Percentiles rank a stretch among this genome's conserved stretches.
phyloP scores from a whole-genome alignment of 2,113 vertebrate species.

The Pipra filicauda region DNA sequence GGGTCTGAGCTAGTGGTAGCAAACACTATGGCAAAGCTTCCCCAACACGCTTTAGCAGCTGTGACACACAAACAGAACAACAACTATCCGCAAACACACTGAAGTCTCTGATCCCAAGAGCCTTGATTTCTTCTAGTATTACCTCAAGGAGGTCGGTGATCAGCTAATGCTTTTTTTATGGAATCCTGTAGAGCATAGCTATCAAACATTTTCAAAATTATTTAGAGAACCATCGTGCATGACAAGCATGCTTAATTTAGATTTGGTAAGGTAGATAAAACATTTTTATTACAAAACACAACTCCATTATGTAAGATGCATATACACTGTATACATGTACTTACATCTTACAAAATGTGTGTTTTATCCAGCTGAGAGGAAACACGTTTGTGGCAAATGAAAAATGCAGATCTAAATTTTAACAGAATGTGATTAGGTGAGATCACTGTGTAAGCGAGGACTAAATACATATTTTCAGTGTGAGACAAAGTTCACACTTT shows the following conservation, averaged over 20 bases:
- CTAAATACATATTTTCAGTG: not conserved
- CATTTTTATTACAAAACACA: not conserved
- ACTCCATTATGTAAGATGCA: not conserved
- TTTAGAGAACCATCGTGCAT: not conserved
- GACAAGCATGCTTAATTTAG: not conserved
- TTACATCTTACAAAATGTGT: not conserved
- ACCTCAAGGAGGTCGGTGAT: not conserved
- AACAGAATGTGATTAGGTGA: not conserved
- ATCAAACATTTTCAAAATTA: not conserved
- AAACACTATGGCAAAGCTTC: not conserved
- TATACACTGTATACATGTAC: not conserved
- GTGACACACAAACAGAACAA: not conserved
- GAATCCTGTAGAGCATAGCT: not conserved
- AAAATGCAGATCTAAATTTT: not conserved
- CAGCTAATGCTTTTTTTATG: not conserved
- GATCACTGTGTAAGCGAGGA: not conserved
- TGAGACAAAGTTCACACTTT: not conserved
- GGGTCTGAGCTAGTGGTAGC: not conserved
- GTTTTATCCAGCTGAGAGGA: not conserved
- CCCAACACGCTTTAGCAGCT: not conserved
- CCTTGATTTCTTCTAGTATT: not conserved
- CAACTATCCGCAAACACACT: not conserved
- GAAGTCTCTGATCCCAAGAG: not conserved
- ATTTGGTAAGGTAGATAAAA: not conserved
- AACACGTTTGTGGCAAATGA: not conserved